These are phyloP conservation scores for Apeira syringaria DNA, from an alignment of 2,888 invertebrate species.

Conservation along the genomic window DNA sequence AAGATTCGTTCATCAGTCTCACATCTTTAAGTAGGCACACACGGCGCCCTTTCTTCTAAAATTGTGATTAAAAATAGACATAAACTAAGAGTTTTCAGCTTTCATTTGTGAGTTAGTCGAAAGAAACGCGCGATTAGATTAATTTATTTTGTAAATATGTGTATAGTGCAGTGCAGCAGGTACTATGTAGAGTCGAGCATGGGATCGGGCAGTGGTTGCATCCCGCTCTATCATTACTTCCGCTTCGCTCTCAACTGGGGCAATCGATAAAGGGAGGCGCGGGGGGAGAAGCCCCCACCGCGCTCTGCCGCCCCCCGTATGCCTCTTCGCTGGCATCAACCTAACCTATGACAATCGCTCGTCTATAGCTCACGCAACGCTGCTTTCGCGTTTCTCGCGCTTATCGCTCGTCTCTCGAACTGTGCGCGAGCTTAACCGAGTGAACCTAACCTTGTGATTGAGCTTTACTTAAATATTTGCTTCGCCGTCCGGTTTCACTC, in stretches of 20 bases:
- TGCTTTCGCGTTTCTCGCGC: constrained; percentile 6
- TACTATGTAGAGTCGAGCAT: constrained; percentile 68
- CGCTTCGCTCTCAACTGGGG: constrained; percentile 85
- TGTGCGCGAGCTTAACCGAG: constrained; percentile 17
- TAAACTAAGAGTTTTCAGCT: no score
- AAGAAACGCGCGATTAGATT: constrained; percentile 70
- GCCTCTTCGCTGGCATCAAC: constrained; percentile 71
- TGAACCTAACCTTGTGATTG: constrained; percentile 2
- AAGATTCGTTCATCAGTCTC: no score
- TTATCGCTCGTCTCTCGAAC: constrained; percentile 37
- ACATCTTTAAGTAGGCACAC: no score
- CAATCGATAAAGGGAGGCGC: constrained; percentile 83
- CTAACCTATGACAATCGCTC: constrained; percentile 79
- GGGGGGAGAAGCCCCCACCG: constrained; percentile 42
- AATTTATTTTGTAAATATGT: constrained; percentile 73
- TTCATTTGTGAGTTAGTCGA: no score
- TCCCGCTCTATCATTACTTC: constrained; percentile 81
- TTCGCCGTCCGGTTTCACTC: no score
- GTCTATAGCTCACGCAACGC: constrained; percentile 36
- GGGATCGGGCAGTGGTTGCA: constrained; percentile 78
- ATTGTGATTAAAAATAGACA: no score
- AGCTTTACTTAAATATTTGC: no score
- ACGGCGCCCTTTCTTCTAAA: no score
- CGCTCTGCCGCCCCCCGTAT: constrained; percentile 50
- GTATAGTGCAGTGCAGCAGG: constrained; percentile 71